Evolutionary conservation across 1,140 invertebrate genomes (phyloP), one percentile per base, ranked within the genome.

Genomic region (Drosophila insularis): DNA sequence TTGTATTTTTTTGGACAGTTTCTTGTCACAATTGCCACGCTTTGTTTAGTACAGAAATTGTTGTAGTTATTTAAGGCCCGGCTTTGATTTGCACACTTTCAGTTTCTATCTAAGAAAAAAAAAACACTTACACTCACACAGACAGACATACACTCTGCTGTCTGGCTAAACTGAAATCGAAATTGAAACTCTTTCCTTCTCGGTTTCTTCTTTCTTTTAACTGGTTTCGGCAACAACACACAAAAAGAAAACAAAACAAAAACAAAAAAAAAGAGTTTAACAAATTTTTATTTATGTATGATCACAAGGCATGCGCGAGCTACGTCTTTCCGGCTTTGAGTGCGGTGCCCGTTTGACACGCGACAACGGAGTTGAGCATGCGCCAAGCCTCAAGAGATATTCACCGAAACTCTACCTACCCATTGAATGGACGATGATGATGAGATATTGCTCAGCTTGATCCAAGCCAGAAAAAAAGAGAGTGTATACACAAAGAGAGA

Each of bases 331-430:
- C 82, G 80, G 82, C 75, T 80, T 78, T 39, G 63, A 81, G 84
- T 80, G 67, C 64, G 75, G 71, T 80, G 79, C 46, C 87, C 84
- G 82, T 87, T 81, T 86, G 82, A 86, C 82, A 86, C 84, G 84
- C 82, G 82, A 82, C 62, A 66, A 64, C 79, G 37, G 37, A 68
- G 75, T 63, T 55, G 63, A 82, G 65, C 77, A 67, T 67, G 71
- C 64, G 35, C 63, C 69, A 73, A 79, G 74, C 54, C 61, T 21
- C 43, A 19, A 17, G 10, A 32, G 32, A 35, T 27, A 27, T 27
- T 27, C 27, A 27, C 32, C 32, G 35, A 37, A 4, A 11, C 35
- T 37, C 35, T 37, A 37, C 11, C 35, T 37, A 13, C 35, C 35
- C 32, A 35, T 11, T 11, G 35, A 37, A 37, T 37, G 35, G 11